These are phyloP conservation scores for Thymallus thymallus DNA, from an alignment of 2,113 vertebrate species.

Conservation along the genomic window DNA sequence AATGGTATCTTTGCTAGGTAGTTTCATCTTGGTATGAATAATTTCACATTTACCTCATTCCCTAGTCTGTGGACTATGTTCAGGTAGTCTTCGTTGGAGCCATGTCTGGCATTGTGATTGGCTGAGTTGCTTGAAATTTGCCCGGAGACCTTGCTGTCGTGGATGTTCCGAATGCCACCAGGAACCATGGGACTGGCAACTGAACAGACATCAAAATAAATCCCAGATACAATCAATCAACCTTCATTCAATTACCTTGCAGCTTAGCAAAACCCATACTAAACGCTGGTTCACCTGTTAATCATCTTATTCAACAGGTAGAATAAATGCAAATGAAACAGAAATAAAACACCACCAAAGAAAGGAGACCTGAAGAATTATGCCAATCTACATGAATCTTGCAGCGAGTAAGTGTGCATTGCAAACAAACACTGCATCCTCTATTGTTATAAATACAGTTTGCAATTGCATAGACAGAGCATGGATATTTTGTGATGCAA, in stretches of 20 bases:
- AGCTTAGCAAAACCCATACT: too few species aligned
- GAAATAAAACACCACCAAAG: background rate
- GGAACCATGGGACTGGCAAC: slow-evolving; percentile 88
- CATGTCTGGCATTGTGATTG: slow-evolving; percentile 87
- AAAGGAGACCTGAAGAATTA: background rate
- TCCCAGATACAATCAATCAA: background rate
- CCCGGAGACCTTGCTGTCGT: slow-evolving; percentile 89
- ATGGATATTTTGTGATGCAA: too few species aligned
- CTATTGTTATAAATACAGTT: too few species aligned
- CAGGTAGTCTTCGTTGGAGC: slow-evolving; percentile 89
- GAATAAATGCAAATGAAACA: background rate
- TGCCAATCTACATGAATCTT: background rate
- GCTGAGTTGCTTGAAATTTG: slow-evolving; percentile 89
- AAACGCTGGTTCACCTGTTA: background rate
- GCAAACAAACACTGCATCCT: too few species aligned
- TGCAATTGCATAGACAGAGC: too few species aligned
- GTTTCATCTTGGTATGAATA: slow-evolving; percentile 4
- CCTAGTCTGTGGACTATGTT: slow-evolving; percentile 91
- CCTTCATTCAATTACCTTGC: too few species aligned
- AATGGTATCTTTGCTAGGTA: background rate
- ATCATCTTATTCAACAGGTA: background rate
- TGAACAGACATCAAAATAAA: slow-evolving; percentile 32
- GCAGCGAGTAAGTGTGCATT: background rate
- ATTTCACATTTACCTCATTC: slow-evolving; percentile 82
- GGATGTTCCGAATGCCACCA: slow-evolving; percentile 83